Base-by-base conservation (phyloP, 2,888 invertebrate genomes). In the Apamea epomidion region DNA sequence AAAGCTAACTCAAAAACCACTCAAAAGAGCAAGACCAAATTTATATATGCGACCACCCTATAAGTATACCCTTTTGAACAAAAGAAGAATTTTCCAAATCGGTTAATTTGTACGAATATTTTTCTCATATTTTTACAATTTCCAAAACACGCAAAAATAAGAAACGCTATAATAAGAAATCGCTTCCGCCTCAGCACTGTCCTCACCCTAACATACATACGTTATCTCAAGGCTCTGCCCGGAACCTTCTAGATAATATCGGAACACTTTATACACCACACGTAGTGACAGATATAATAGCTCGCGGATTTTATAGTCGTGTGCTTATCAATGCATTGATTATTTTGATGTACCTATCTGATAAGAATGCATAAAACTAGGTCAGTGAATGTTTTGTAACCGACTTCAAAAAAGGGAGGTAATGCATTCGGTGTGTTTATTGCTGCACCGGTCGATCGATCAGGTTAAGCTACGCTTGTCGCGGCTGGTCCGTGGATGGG, bases 191-290 rank as follows among this genome's bases (percentile, higher is more conserved):
- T 68, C 21, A 21, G 2, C 78, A 70, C 58, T 79, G 29, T 65
- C 71, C 60, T 54, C 58, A 42, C 2, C 42, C 32, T n/a, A 25
- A 72, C 42, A 77, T 18, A 75, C 73, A 75, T 62, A 42, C 5
- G 54, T 67, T 71, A 85, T 79, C 80, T 82, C 82, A 83, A 87
- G 86, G 80, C 60, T 76, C 58, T 25, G 32, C 32, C 18, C 62
- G 65, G 80, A 81, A 85, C 78, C 81, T 84, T 82, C 77, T 16
- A 83, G 79, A 80, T 76, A 18, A 29, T 48, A 42, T 71, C 71
- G 10, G 2, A 65, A 64, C 48, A 68, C 42, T 65, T 54, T 37
- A 37, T 16, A 4, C 64, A 74, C 76, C 85, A 70, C 72, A 78
- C 62, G 29, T 62, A 29, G 21, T 32, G 32, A 64, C 32, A 64